A percentile compares a stretch with the other conserved stretches of the same genome.
phyloP scores from a whole-genome alignment of 2,888 invertebrate species.

The Zaprionus lineosus region DNA sequence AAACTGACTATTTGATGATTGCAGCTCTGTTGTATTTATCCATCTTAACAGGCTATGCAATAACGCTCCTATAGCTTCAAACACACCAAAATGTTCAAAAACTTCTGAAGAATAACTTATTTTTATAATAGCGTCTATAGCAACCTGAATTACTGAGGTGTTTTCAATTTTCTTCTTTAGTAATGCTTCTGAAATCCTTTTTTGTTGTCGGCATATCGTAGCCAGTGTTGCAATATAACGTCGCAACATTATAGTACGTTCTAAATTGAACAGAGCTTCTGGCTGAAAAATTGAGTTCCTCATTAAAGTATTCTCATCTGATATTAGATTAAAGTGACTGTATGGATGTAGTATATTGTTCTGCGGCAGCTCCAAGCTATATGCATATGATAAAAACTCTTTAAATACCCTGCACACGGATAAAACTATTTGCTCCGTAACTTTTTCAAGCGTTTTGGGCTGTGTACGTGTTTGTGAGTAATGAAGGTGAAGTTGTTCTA shows the following conservation, averaged over 20 bases:
- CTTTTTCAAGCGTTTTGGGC: background rate
- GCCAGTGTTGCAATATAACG: conserved; percentile 76
- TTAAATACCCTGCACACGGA: conserved; percentile 73
- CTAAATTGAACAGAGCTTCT: conserved; percentile 55
- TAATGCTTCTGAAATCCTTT: conserved; percentile 47
- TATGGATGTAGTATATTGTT: conserved; percentile 71
- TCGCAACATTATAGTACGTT: conserved; percentile 72
- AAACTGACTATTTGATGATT: too few relatives aligned
- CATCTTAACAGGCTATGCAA: conserved; percentile 64
- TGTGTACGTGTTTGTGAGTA: conserved; percentile 67
- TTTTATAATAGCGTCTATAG: conserved; percentile 69
- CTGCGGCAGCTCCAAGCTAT: conserved; percentile 73
- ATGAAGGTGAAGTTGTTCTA: conserved; percentile 70
- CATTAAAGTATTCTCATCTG: conserved; percentile 27
- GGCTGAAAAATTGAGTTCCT: conserved; percentile 59
- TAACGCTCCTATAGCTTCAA: conserved; percentile 71
- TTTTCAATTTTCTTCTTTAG: conserved; percentile 65
- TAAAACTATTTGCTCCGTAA: conserved; percentile 20
- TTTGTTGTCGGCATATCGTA: conserved; percentile 62
- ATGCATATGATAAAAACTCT: conserved; percentile 78
- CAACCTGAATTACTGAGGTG: conserved; percentile 71
- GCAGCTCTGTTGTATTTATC: too few relatives aligned
- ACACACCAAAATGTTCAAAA: conserved; percentile 75
- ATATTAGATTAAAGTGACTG: conserved; percentile 59
- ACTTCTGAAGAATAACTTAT: conserved; percentile 77